Evolutionary conservation across 2,113 vertebrate species (phyloP), one percentile per base, ranked within the genome.

Genomic region (Centrocercus urophasianus): DNA sequence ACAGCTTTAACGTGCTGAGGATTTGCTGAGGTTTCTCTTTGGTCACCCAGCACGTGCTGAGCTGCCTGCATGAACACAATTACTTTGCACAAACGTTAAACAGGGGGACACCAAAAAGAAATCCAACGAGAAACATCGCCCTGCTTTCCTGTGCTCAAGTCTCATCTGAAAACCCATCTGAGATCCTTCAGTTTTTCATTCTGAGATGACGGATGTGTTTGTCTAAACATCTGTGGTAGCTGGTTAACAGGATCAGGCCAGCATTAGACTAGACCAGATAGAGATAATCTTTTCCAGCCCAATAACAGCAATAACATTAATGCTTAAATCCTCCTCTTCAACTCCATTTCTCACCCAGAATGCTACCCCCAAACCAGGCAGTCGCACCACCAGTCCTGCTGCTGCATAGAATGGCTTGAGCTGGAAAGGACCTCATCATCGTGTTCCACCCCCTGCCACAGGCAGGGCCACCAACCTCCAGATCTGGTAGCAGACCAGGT

Each of bases 231-330:
- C 86, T 87, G 78, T 80, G 73, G 63, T 66, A 70, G 40, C 83
- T 56, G 50, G 56, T 87, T 92, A 89, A 76, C 88, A 86, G 67
- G 88, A 93, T 95, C 81, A 91, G 88, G 36, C 21, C 54, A 79
- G 88, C 42, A 89, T 79, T 61, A 89, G 67, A 71, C 85, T 75
- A 57, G 82, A n/a, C 82, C 81, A 86, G 91, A 78, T 28, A 1
- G 16, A 74, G 89, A 91, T 91, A 91, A 86, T 89, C 67, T 70
- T 74, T 70, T 66, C 56, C 72, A 86, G 72, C 45, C 77, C 65
- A 77, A 78, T 47, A 72, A 65, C 24, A 88, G 71, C 65, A 77
- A 63, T 34, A 74, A 74, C 50, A 56, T 50, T 66, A 88, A 52
- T 47, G 56, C 38, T 66, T 48, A 91, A 89, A 86, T 83, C 63